Conservation (phyloP, 2,113 vertebrate genomes). For the Zeus faber region DNA sequence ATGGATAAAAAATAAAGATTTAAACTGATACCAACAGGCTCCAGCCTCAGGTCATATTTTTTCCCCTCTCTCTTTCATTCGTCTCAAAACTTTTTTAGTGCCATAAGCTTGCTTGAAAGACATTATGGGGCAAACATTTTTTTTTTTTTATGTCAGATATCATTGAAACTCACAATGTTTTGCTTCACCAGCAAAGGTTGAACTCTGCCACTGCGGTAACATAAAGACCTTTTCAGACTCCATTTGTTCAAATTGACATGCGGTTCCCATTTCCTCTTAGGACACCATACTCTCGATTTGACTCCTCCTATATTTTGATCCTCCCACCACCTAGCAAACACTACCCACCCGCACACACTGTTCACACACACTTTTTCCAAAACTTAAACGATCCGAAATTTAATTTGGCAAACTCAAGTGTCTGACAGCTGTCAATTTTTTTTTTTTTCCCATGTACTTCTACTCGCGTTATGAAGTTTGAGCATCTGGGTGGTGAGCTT, state of each 20-base stretch:
- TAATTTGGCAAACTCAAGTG: constrained; percentile 39
- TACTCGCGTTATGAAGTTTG: no score
- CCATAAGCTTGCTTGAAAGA: neutral
- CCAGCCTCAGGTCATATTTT: no score
- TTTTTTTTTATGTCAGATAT: constrained; percentile 7
- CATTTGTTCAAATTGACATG: constrained; percentile 40
- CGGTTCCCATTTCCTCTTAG: constrained; percentile 48
- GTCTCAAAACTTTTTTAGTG: no score
- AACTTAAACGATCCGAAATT: constrained; percentile 40
- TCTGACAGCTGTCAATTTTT: constrained; percentile 19
- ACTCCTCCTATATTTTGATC: constrained; percentile 19
- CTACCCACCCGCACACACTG: constrained; percentile 20
- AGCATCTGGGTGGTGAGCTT: neutral
- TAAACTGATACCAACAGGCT: neutral
- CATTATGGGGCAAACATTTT: neutral
- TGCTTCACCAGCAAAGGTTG: constrained; percentile 21
- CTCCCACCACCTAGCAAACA: constrained; percentile 25
- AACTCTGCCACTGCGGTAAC: constrained; percentile 28
- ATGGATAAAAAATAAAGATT: no score
- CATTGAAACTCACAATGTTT: constrained; percentile 17
- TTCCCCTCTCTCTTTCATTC: no score
- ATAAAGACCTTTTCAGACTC: constrained; percentile 41
- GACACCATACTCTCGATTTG: constrained; percentile 23
- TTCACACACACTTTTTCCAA: no score
- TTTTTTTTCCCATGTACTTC: constrained; percentile 15